phyloP scores from a whole-genome alignment of 1,140 invertebrate species.

The Apis mellifera region Amel_HAv3.1 CM009942.2:2613001-2613500 shows the following conservation, averaged over 20 bases:
- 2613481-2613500: too few species aligned
- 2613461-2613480: not conserved
- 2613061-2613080: slow-evolving; percentile 61
- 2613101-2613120: slow-evolving; percentile 55
- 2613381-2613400: slow-evolving; percentile 10
- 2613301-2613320: slow-evolving; percentile 4
- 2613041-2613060: slow-evolving; percentile 45
- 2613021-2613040: not conserved
- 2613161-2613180: slow-evolving; percentile 60
- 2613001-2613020: not conserved
- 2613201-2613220: slow-evolving; percentile 45
- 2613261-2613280: slow-evolving; percentile 66
- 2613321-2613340: not conserved
- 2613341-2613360: not conserved
- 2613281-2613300: slow-evolving; percentile 70
- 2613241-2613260: slow-evolving; percentile 77
- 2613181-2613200: slow-evolving; percentile 70
- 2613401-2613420: slow-evolving; percentile 3
- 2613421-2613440: slow-evolving; percentile 2
- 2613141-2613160: slow-evolving; percentile 12
- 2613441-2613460: slow-evolving; percentile 5
- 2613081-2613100: slow-evolving; percentile 1
- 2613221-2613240: slow-evolving; percentile 72
- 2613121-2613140: slow-evolving; percentile 58
- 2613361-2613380: slow-evolving; percentile 47